These are phyloP conservation scores for Microplitis manilae DNA, from an alignment of 2,888 invertebrate species.

Conservation along the genomic window DNA sequence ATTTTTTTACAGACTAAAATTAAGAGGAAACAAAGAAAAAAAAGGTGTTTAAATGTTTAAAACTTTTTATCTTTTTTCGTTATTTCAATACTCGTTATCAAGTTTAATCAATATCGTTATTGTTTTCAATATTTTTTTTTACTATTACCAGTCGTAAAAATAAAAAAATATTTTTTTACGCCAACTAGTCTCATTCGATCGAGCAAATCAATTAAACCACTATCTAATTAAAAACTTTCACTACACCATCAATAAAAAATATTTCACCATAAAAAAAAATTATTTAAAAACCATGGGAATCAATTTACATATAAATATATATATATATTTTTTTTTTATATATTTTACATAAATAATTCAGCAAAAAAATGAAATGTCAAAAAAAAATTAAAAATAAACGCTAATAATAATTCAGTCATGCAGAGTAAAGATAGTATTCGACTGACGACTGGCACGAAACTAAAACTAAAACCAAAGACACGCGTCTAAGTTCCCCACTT, in stretches of 20 bases:
- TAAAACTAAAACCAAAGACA: constrained; percentile 69
- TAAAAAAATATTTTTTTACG: constrained; percentile 29
- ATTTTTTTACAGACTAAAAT: background rate
- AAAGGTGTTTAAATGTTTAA: no score
- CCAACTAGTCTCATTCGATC: constrained; percentile 48
- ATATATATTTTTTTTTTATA: no score
- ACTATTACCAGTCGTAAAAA: constrained; percentile 27
- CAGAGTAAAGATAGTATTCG: background rate
- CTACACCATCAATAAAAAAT: background rate
- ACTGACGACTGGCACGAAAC: constrained; percentile 60
- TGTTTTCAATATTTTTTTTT: background rate
- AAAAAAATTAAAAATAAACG: background rate
- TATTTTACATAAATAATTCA: no score
- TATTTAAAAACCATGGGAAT: no score
- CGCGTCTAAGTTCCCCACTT: constrained; percentile 63
- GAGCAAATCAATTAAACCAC: constrained; percentile 20
- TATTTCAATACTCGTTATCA: constrained; percentile 9
- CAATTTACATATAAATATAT: no score
- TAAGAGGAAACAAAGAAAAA: background rate
- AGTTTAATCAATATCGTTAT: background rate
- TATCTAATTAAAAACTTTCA: background rate
- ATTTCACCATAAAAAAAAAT: background rate
- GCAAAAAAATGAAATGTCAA: no score
- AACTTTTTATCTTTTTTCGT: background rate
- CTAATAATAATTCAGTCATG: constrained; percentile 2